Conservation (phyloP, 2,888 invertebrate species). For the Drosophila kambysellisi region DNA sequence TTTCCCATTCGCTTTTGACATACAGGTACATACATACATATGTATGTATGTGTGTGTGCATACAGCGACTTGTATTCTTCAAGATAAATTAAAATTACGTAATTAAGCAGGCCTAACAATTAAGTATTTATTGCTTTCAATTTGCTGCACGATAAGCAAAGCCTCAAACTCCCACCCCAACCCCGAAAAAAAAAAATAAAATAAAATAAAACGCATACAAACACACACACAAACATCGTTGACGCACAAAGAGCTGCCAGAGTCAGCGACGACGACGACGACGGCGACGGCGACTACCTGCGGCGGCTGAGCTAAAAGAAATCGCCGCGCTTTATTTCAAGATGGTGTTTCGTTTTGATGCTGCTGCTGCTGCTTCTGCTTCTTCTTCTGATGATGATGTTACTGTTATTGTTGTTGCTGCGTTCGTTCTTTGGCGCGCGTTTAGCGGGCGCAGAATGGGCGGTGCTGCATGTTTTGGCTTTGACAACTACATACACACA, state of each 20-base stretch:
- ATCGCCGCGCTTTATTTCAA: slow-evolving; percentile 64
- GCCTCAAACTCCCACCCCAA: not conserved
- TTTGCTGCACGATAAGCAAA: slow-evolving; percentile 66
- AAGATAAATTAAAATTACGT: slow-evolving; percentile 70
- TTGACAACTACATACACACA: slow-evolving; percentile 17
- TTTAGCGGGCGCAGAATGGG: slow-evolving; percentile 18
- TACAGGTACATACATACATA: not conserved
- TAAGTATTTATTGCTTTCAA: slow-evolving; percentile 77
- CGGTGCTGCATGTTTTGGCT: slow-evolving; percentile 17
- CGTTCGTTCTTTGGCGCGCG: slow-evolving; percentile 20
- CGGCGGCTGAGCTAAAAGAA: slow-evolving; percentile 49
- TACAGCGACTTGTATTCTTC: slow-evolving; percentile 36
- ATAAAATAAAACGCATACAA: slow-evolving; percentile 37
- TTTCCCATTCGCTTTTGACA: not conserved
- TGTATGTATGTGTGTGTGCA: slow-evolving; percentile 1
- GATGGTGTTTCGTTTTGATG: slow-evolving; percentile 41
- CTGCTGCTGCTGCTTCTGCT: not conserved
- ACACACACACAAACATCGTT: slow-evolving; percentile 2
- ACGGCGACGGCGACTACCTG: slow-evolving; percentile 57
- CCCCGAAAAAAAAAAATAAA: slow-evolving; percentile 16
- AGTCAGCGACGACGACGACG: slow-evolving; percentile 42
- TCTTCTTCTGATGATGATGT: slow-evolving; percentile 18
- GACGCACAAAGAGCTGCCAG: slow-evolving; percentile 25
- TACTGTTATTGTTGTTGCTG: slow-evolving; percentile 16
- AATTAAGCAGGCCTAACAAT: slow-evolving; percentile 70